phyloP scores from a whole-genome alignment of 1,140 invertebrate genomes.

The Ceratosolen fusciceps region DNA sequence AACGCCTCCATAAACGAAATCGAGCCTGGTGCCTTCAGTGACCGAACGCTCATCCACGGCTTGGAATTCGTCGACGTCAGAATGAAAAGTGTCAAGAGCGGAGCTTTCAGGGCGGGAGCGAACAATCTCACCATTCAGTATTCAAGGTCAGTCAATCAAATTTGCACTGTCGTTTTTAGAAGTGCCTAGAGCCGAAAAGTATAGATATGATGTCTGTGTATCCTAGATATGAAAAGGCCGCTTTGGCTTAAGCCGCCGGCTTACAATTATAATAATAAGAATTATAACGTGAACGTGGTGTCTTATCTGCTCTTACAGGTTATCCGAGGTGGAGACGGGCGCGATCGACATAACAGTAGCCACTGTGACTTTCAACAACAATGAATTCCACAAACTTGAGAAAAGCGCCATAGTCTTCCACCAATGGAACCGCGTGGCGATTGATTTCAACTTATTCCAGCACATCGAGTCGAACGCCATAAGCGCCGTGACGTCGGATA shows the following conservation, averaged over 20 bases:
- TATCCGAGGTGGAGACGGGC: constrained; percentile 74
- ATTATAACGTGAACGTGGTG: too few relatives aligned
- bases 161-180: too few relatives aligned
- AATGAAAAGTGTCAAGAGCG: constrained; percentile 72
- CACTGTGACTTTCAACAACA: constrained; percentile 74
- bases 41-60: constrained; percentile 75
- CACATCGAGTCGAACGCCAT: constrained; percentile 74
- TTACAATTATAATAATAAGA: too few relatives aligned
- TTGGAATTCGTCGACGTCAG: constrained; percentile 76
- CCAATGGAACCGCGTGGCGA: constrained; percentile 76
- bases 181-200: too few relatives aligned
- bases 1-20: constrained; percentile 76
- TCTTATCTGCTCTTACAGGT: constrained; percentile 70
- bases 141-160: constrained; percentile 76
- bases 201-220: too few relatives aligned
- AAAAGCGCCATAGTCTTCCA: constrained; percentile 74
- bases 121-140: constrained; percentile 77
- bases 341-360: constrained; percentile 77
- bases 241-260: too few relatives aligned
- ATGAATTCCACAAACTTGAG: constrained; percentile 74
- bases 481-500: constrained; percentile 60
- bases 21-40: constrained; percentile 76
- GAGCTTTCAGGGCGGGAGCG: constrained; percentile 77
- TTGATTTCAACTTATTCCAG: constrained; percentile 78
- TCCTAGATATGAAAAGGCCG: too few relatives aligned